A percentile compares a stretch with the other conserved stretches of the same genome.
Evolutionary conservation across 2,888 invertebrate genomes (phyloP).

Genomic region (Limulus polyphemus): DNA sequence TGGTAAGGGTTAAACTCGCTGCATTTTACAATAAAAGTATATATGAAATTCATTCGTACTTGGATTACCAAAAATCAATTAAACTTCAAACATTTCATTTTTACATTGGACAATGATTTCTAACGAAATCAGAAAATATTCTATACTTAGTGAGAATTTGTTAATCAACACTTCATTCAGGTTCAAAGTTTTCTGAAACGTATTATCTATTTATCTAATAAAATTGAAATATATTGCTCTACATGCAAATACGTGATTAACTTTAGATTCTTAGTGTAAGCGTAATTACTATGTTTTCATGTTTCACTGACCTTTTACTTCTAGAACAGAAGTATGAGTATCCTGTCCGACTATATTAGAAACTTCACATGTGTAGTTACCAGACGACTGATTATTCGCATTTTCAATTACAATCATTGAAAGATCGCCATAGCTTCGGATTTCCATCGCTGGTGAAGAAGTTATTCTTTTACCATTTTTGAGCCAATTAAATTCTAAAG

Average conservation of each 20-base stretch:
- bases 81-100: too few species aligned
- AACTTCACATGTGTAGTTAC: slow-evolving; percentile 16
- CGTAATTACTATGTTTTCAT: not conserved
- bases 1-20: too few species aligned
- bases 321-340: slow-evolving; percentile 11
- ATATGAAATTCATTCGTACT: too few species aligned
- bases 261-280: not conserved
- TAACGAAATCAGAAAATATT: too few species aligned
- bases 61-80: too few species aligned
- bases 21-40: too few species aligned
- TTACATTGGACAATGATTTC: too few species aligned
- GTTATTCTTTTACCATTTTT: slow-evolving; percentile 14
- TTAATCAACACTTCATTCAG: too few species aligned
- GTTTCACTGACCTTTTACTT: slow-evolving; percentile 20
- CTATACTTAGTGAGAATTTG: too few species aligned
- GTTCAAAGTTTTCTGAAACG: too few species aligned
- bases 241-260: not conserved
- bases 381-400: slow-evolving; percentile 3
- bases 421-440: slow-evolving; percentile 7
- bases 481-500: slow-evolving; percentile 21
- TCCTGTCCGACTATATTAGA: slow-evolving; percentile 8
- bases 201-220: too few species aligned
- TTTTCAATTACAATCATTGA: slow-evolving; percentile 10
- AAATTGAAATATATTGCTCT: too few species aligned
- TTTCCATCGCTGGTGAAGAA: slow-evolving; percentile 6